A percentile compares a stretch with the other conserved stretches of the same genome.
Conservation (phyloP, 2,113 vertebrate species). For the Forbesichthys papilliferus region DNA sequence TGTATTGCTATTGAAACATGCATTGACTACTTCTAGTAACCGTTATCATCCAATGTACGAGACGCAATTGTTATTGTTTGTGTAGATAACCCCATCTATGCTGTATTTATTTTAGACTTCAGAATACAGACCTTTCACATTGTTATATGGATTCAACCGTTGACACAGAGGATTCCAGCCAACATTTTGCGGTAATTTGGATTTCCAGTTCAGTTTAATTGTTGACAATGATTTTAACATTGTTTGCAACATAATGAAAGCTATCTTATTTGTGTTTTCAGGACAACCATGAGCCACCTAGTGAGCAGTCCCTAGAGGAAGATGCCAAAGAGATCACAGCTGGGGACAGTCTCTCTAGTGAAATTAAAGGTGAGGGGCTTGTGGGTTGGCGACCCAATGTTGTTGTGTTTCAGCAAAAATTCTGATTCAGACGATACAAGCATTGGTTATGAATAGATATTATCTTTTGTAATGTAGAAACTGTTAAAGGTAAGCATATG, state of each 20-base stretch:
- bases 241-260: conserved; percentile 11
- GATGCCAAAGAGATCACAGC: conserved; percentile 84
- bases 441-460: background rate
- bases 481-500: too few species aligned
- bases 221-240: background rate
- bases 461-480: too few species aligned
- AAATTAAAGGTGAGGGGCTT: conserved; percentile 72
- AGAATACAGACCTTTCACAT: conserved; percentile 74
- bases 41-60: background rate
- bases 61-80: background rate
- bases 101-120: conserved; percentile 63
- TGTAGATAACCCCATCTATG: background rate
- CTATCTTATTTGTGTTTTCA: conserved; percentile 42
- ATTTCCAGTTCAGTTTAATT: background rate
- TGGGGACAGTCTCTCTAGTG: conserved; percentile 72
- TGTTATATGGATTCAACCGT: conserved; percentile 60
- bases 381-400: conserved; percentile 14
- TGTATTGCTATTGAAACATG: background rate
- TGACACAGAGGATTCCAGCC: conserved; percentile 33
- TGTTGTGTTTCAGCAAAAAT: conserved; percentile 19
- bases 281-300: conserved; percentile 68
- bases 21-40: background rate
- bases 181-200: conserved; percentile 50
- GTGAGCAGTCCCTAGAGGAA: conserved; percentile 68
- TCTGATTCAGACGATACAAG: conserved; percentile 4